These are phyloP conservation scores for Petromus typicus DNA, from an alignment of 2,113 vertebrate genomes.

Conservation along the genomic window DNA sequence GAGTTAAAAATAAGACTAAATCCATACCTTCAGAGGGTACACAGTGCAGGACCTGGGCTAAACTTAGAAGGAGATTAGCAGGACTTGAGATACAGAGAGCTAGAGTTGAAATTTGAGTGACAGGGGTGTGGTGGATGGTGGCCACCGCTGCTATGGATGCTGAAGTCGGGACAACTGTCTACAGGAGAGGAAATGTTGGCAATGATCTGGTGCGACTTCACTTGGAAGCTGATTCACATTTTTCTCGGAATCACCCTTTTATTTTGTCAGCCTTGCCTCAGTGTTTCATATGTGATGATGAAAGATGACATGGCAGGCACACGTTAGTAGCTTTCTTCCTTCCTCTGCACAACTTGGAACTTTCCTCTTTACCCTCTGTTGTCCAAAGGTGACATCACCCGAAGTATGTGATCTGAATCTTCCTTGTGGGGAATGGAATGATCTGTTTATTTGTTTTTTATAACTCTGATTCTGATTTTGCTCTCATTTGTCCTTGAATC, in stretches of 20 bases:
- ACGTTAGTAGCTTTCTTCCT: neutral
- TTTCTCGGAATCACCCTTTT: neutral
- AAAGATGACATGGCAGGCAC: neutral
- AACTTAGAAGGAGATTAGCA: neutral
- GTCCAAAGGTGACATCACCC: neutral
- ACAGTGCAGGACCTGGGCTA: neutral
- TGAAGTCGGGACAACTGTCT: neutral
- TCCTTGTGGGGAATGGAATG: neutral
- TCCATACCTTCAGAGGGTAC: neutral
- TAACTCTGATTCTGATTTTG: neutral
- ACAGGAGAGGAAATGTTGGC: neutral
- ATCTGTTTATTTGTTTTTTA: neutral
- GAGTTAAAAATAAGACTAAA: neutral
- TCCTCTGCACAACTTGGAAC: neutral
- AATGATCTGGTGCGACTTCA: neutral
- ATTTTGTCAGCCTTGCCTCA: neutral
- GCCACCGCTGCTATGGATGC: fast-evolving
- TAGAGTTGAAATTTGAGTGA: neutral
- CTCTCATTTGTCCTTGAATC: neutral
- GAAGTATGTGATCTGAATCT: neutral
- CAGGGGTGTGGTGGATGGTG: neutral
- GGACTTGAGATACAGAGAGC: too few species aligned
- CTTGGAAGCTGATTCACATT: neutral
- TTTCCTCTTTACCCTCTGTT: neutral
- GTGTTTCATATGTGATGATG: neutral